Conservation (phyloP, 2,797 vertebrate genomes). For the Falco concolor region DNA sequence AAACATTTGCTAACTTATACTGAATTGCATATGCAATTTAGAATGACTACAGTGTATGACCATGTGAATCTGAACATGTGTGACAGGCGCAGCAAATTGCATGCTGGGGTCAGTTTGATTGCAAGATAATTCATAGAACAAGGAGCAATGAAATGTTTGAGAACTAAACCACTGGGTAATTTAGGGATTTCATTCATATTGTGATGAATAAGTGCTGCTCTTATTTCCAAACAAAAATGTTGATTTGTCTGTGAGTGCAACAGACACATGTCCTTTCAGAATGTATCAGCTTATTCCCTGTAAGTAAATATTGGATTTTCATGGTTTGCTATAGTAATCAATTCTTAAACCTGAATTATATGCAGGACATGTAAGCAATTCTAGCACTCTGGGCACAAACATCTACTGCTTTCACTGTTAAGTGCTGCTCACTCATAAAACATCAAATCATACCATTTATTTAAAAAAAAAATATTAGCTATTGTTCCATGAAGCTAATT, state of each 20-base stretch:
- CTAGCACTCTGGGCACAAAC: background rate
- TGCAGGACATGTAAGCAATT: background rate
- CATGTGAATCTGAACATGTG: background rate
- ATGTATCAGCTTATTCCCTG: background rate
- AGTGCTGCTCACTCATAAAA: background rate
- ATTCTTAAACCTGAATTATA: background rate
- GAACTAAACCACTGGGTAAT: background rate
- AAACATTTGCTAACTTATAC: background rate
- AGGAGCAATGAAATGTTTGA: background rate
- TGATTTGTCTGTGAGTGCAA: background rate
- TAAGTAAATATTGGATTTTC: conserved; percentile 43
- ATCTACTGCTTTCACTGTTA: background rate
- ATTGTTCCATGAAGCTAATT: background rate
- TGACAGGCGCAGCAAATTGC: background rate
- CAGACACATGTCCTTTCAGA: background rate
- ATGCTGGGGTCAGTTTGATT: background rate
- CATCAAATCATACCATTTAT: background rate
- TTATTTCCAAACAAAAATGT: background rate
- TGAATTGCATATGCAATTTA: background rate
- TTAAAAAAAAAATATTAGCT: background rate
- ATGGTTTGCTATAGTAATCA: background rate
- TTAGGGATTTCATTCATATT: background rate
- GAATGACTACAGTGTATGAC: background rate
- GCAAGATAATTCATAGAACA: background rate
- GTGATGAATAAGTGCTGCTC: background rate